Base-by-base conservation (phyloP, 1,140 invertebrate species). In the Drosophila punjabiensis region DNA sequence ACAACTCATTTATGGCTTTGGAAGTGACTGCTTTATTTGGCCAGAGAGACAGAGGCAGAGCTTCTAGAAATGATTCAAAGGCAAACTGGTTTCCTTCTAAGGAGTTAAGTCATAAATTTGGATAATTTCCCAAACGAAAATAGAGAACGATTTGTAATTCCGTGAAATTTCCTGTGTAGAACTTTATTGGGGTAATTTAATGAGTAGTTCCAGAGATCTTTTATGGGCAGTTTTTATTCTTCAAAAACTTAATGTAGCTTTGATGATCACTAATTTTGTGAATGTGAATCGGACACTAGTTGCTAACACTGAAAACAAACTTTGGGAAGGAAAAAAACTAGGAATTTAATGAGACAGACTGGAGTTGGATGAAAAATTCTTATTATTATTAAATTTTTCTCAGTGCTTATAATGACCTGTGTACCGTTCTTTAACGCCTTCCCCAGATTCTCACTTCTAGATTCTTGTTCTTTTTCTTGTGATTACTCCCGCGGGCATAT, bases 51-150 rank as follows among this genome's bases (percentile, higher is more conserved):
- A 24, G 24, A 24, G 13, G 16, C 7, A 20, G 14, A 61, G 24
- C 55, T 74, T 61, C 68, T 61, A 52, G 55, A 61, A 61, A 52
- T 61, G 55, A 74, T 52, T 37, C 70, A 74, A 61, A 56, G 75
- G 56, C 65, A 79, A 79, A 79, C 75, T 24, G 65, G 76, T 79
- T 79, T 56, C 59, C 58, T 20, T 70, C 10, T 69, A 53, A 37
- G 65, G 75, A 67, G 43, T 2, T 39, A 47, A 47, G 20, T 20
- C 39, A 77, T 61, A 47, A 39, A 61, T 77, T 78, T 62, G 48
- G 65, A 78, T 78, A 68, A 61, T 62, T 78, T 69, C 24, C 32
- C 11, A 52, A 63, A 62, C 58, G 28, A 56, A 68, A 33, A 37
- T 24, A 32, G n/a, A 41, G 45, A 63, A 53, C 43, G 45, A 48